Evolutionary conservation across 2,113 vertebrate species (phyloP).

Genomic region (Orientallactaga bullata): DNA sequence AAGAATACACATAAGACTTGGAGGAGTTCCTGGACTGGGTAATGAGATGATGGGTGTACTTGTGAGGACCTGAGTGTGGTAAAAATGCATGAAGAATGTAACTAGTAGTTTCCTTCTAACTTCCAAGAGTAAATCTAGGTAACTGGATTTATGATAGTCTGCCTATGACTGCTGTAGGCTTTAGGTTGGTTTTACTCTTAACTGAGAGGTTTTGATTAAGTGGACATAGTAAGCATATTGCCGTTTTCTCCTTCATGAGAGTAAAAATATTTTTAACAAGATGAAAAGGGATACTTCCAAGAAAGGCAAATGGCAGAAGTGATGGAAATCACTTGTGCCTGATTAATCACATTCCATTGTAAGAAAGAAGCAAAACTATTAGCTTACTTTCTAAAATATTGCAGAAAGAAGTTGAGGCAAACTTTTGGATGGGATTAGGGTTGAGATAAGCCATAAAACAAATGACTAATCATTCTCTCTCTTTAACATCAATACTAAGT

Average conservation of each 20-base stretch:
- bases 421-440: neutral
- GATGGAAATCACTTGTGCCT: neutral
- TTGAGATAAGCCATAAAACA: conserved; percentile 51
- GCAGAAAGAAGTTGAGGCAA: conserved; percentile 39
- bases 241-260: conserved; percentile 52
- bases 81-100: neutral
- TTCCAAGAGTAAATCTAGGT: conserved; percentile 11
- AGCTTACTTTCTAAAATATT: conserved; percentile 48
- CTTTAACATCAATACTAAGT: conserved; percentile 73
- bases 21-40: neutral
- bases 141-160: neutral
- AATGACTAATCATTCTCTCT: conserved; percentile 65
- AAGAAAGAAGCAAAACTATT: conserved; percentile 48
- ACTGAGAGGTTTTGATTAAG: conserved; percentile 17
- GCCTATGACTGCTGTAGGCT: neutral
- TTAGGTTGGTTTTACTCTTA: conserved; percentile 3
- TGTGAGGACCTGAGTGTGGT: neutral
- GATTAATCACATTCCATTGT: neutral
- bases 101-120: neutral
- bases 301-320: neutral
- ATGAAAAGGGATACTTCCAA: neutral
- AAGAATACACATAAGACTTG: neutral
- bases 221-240: conserved; percentile 21
- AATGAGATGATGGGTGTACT: neutral
- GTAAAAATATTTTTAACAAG: conserved; percentile 63